Conservation (phyloP, 2,113 vertebrate genomes). For the Probosciger aterrimus region DNA sequence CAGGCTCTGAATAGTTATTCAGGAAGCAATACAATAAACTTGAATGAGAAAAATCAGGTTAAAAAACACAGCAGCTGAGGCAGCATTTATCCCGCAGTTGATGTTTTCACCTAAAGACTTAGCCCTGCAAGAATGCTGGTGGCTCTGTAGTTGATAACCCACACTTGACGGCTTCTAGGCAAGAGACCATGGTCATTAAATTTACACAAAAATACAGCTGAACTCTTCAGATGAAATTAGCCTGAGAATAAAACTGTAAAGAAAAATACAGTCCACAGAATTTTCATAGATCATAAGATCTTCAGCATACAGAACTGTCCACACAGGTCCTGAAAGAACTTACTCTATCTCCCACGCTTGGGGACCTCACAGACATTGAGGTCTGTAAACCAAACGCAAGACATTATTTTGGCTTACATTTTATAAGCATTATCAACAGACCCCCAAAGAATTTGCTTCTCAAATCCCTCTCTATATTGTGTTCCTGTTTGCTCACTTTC, state of each 20-base stretch:
- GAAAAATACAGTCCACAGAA: neutral
- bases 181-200: neutral
- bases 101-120: neutral
- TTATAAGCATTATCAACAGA: neutral
- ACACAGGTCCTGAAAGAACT: neutral
- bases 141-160: neutral
- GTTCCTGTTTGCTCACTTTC: neutral
- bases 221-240: neutral
- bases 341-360: neutral
- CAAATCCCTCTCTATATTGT: neutral
- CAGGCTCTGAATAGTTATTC: neutral
- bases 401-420: neutral
- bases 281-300: neutral
- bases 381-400: neutral
- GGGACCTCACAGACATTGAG: neutral
- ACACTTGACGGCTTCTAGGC: neutral
- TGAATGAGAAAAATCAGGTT: neutral
- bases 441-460: neutral
- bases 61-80: neutral
- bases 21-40: neutral
- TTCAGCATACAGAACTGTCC: neutral
- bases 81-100: neutral
- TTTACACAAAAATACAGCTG: neutral
- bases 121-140: neutral
- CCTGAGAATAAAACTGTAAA: neutral